Evolutionary conservation across 1,140 invertebrate species (phyloP).

Genomic region (Pseudomyrmex dendroicus): DNA sequence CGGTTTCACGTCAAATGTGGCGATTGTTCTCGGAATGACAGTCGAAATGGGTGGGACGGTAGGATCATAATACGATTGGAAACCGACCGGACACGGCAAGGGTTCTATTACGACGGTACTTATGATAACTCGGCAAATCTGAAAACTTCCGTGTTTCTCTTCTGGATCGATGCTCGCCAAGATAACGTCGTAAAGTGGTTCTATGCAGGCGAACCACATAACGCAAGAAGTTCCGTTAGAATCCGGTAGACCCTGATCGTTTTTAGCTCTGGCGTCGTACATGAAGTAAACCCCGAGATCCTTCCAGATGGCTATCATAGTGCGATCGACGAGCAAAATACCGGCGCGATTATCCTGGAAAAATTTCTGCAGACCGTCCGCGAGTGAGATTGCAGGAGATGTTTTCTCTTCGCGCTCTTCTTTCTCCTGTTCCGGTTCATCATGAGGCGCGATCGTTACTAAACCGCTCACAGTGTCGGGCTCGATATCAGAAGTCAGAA

Average conservation of each 20-base stretch:
- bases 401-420: conserved; percentile 54
- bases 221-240: conserved; percentile 73
- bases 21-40: conserved; percentile 53
- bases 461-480: conserved; percentile 68
- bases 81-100: conserved; percentile 76
- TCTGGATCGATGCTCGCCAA: conserved; percentile 72
- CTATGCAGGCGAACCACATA: conserved; percentile 80
- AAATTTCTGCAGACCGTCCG: conserved; percentile 76
- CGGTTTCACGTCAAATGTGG: conserved; percentile 66
- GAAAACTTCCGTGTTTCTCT: conserved; percentile 75
- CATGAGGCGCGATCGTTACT: conserved; percentile 67
- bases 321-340: conserved; percentile 71
- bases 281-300: conserved; percentile 80
- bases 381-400: conserved; percentile 71
- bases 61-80: conserved; percentile 70
- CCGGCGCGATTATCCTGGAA: conserved; percentile 79
- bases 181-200: conserved; percentile 75
- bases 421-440: conserved; percentile 67
- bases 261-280: conserved; percentile 75
- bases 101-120: conserved; percentile 75
- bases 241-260: conserved; percentile 68
- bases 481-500: conserved; percentile 79
- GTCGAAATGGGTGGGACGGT: conserved; percentile 57
- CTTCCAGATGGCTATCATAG: conserved; percentile 78
- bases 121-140: conserved; percentile 75